A percentile compares a stretch with the other conserved stretches of the same genome.
phyloP scores from a whole-genome alignment of 2,113 vertebrate species.

The Perca flavescens region DNA sequence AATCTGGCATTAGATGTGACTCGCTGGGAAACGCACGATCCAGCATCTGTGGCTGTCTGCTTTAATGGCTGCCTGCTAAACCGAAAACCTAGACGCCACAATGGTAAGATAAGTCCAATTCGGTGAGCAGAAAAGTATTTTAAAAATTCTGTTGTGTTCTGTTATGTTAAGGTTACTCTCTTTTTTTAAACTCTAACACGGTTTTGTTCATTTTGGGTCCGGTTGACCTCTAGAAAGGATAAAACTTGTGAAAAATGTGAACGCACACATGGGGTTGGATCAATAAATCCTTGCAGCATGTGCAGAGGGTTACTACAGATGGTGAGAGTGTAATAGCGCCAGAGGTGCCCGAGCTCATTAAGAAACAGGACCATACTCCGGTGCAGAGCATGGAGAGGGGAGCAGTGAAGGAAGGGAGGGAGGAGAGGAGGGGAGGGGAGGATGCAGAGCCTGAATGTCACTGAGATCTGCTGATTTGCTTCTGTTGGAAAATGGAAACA shows the following conservation, averaged over 20 bases:
- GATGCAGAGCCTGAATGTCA: conserved; percentile 46
- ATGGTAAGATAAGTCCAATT: not conserved
- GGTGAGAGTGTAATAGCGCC: conserved; percentile 66
- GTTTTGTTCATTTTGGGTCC: conserved; percentile 6
- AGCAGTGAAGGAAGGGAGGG: not conserved
- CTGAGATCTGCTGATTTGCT: conserved; percentile 21
- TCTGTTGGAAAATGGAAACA: not conserved
- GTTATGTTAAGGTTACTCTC: not conserved
- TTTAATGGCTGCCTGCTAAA: conserved; percentile 36
- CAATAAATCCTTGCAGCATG: conserved; percentile 57
- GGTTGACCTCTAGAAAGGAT: not conserved
- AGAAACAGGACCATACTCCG: conserved; percentile 81
- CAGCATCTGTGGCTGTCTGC: conserved; percentile 41
- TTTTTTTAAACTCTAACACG: not conserved
- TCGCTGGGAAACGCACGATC: conserved; percentile 49
- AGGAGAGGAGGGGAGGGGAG: conserved; percentile 6
- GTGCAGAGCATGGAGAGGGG: conserved; percentile 75
- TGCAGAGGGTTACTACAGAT: conserved; percentile 63
- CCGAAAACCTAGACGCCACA: not conserved
- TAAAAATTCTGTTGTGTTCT: not conserved
- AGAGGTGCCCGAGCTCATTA: conserved; percentile 81
- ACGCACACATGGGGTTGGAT: conserved; percentile 40
- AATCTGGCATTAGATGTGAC: conserved; percentile 47
- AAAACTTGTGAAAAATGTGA: not conserved
- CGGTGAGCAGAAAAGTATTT: not conserved